phyloP scores from a whole-genome alignment of 2,888 invertebrate species.

The Camptogramma bilineatum region DNA sequence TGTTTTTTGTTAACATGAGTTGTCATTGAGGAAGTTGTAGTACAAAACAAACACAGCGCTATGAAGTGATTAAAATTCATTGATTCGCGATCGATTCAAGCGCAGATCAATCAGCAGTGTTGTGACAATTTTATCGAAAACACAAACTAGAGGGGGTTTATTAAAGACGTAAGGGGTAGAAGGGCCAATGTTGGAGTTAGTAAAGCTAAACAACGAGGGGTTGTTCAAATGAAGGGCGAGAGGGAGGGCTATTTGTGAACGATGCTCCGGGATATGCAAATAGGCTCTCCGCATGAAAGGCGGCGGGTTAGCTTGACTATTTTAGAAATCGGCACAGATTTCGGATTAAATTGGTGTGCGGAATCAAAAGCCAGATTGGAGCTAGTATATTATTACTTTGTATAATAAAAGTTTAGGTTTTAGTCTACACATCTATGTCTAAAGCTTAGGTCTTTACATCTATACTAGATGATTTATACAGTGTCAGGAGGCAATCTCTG shows the following conservation, averaged over 20 bases:
- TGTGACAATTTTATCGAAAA: slow-evolving; percentile 5
- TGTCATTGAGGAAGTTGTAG: neutral
- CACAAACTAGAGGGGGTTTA: slow-evolving; percentile 21
- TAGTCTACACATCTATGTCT: no score
- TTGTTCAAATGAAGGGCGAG: slow-evolving; percentile 35
- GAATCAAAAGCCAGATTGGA: neutral
- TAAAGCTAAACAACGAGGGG: slow-evolving; percentile 34
- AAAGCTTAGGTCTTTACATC: no score
- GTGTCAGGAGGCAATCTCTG: no score
- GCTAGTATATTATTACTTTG: no score
- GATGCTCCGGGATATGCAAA: slow-evolving; percentile 35
- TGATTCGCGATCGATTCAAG: neutral
- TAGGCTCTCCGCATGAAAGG: slow-evolving; percentile 16
- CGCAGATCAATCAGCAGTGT: neutral
- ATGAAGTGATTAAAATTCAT: no score
- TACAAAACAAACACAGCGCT: neutral
- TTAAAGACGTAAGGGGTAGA: slow-evolving; percentile 24
- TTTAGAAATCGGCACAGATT: slow-evolving; percentile 14
- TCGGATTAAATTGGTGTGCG: neutral
- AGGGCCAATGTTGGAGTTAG: slow-evolving; percentile 32
- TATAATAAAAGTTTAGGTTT: no score
- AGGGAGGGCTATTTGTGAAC: slow-evolving; percentile 31
- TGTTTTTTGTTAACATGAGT: neutral
- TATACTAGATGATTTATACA: no score
- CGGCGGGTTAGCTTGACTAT: slow-evolving; percentile 4